phyloP scores from a whole-genome alignment of 2,888 invertebrate species.

The Mermis nigrescens region DNA sequence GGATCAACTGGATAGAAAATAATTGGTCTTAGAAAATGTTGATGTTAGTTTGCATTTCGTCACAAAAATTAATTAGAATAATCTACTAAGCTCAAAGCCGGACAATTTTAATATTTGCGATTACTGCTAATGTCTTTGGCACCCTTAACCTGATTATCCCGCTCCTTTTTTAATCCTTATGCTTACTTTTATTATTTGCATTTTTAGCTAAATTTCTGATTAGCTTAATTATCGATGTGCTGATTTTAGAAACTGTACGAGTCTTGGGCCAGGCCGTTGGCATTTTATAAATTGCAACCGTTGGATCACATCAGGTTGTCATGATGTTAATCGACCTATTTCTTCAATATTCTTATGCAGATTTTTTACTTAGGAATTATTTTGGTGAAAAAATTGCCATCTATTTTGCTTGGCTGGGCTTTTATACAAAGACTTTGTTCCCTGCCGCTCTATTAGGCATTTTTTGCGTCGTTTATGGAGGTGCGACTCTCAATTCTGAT shows the following conservation, averaged over 20 bases:
- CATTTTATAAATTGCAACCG: slow-evolving; percentile 81
- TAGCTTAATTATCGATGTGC: neutral
- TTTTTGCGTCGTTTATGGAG: slow-evolving; percentile 65
- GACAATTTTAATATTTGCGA: no score
- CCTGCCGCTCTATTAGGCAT: slow-evolving; percentile 67
- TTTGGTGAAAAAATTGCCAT: slow-evolving; percentile 77
- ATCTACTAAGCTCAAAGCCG: no score
- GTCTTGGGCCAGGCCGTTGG: slow-evolving; percentile 72
- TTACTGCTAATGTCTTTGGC: no score
- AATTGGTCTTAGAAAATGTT: no score
- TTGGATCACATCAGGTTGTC: slow-evolving; percentile 51
- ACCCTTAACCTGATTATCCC: no score
- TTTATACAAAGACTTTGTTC: slow-evolving; percentile 70
- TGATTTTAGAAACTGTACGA: slow-evolving; percentile 54
- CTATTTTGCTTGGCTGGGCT: slow-evolving; percentile 80
- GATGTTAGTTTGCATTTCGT: no score
- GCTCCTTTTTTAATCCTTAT: no score
- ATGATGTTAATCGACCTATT: neutral
- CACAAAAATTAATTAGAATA: no score
- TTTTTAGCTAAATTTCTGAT: no score
- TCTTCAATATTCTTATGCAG: neutral
- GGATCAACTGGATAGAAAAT: no score
- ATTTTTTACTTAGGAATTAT: slow-evolving; percentile 44
- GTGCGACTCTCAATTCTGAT: slow-evolving; percentile 60
- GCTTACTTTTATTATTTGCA: no score